phyloP scores from a whole-genome alignment of 1,140 invertebrate genomes.

The Vanessa tameamea region DNA sequence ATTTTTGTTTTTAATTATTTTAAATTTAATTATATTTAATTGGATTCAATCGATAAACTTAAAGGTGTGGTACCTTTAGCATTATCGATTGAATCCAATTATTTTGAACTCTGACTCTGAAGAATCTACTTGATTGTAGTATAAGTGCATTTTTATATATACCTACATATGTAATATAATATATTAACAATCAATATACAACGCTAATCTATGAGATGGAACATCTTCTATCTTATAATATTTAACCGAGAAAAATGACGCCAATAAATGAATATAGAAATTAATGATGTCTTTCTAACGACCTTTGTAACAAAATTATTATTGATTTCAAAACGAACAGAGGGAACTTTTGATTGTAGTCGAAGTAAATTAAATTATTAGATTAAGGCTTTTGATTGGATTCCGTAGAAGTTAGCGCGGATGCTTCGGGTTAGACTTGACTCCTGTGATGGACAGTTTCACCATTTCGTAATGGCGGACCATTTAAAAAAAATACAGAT shows the following conservation, averaged over 20 bases:
- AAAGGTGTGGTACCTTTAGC: too few species aligned
- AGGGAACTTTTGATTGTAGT: conserved; percentile 42
- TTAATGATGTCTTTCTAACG: conserved; percentile 15
- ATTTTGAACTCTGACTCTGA: too few species aligned
- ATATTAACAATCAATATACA: too few species aligned
- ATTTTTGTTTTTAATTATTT: too few species aligned
- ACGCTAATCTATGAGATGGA: too few species aligned
- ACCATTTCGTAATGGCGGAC: not conserved
- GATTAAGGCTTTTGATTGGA: conserved; percentile 50
- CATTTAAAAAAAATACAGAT: not conserved
- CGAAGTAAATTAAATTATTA: conserved; percentile 48
- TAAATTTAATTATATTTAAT: too few species aligned
- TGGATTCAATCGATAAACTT: too few species aligned
- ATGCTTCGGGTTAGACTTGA: conserved; percentile 32
- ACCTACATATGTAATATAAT: too few species aligned
- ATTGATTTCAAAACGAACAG: conserved; percentile 20
- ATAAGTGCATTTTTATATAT: too few species aligned
- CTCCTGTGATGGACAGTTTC: conserved; percentile 40
- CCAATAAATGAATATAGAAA: conserved; percentile 1
- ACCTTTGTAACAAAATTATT: conserved; percentile 17
- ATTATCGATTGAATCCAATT: too few species aligned
- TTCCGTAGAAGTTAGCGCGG: conserved; percentile 40
- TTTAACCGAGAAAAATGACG: not conserved
- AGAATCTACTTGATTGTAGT: too few species aligned
- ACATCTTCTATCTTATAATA: too few species aligned